Conservation (phyloP, 64 coral and sea anemone genomes). For the Pocillopora damicornis region DNA sequence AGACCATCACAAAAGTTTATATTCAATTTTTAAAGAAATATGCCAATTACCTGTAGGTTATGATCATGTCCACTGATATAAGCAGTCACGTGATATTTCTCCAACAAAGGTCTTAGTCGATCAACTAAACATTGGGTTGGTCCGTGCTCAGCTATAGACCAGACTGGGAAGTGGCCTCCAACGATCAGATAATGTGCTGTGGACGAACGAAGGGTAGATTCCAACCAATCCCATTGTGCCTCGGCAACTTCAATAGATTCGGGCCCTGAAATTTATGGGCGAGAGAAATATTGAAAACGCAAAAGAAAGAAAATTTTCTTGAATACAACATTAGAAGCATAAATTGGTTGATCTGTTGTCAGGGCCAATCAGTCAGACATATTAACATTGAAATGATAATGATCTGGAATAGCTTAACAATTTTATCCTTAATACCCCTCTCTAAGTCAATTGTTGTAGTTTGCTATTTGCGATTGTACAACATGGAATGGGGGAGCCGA, state of each 20-base stretch:
- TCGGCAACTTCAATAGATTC: slow-evolving; percentile 6
- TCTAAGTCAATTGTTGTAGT: too few relatives aligned
- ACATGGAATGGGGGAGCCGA: too few relatives aligned
- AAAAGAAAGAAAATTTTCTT: not conserved
- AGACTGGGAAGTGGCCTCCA: slow-evolving; percentile 91
- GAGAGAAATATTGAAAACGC: not conserved
- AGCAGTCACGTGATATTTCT: slow-evolving; percentile 83
- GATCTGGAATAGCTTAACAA: too few relatives aligned
- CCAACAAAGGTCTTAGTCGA: slow-evolving; percentile 70
- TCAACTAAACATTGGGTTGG: slow-evolving; percentile 84
- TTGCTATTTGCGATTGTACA: too few relatives aligned
- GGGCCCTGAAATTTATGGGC: slow-evolving; percentile 28
- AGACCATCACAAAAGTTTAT: too few relatives aligned
- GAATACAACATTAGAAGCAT: not conserved
- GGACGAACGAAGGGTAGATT: slow-evolving; percentile 72
- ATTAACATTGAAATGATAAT: too few relatives aligned
- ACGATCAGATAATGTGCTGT: slow-evolving; percentile 80
- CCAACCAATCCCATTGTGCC: slow-evolving; percentile 82
- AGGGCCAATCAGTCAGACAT: too few relatives aligned
- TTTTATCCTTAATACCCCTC: too few relatives aligned
- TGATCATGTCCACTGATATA: slow-evolving; percentile 96
- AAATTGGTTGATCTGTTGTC: too few relatives aligned
- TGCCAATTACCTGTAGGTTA: slow-evolving; percentile 74
- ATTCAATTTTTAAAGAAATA: not conserved
- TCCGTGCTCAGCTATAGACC: slow-evolving; percentile 98